These are phyloP conservation scores for Odontomyia ornata DNA, from an alignment of 2,888 invertebrate species.

Conservation along the genomic window DNA sequence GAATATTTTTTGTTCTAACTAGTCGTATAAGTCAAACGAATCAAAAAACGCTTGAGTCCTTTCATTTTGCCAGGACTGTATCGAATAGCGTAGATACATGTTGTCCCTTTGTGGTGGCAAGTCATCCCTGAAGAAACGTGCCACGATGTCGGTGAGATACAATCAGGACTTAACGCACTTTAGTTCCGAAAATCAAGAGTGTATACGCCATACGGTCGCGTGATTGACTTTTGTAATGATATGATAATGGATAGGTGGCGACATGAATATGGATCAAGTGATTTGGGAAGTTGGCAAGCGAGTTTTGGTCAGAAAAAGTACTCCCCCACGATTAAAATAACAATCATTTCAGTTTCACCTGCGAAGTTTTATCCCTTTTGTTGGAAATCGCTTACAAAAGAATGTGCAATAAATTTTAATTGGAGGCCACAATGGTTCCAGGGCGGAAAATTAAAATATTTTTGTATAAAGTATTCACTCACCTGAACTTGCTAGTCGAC, in stretches of 20 bases:
- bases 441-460: too few relatives aligned
- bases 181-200: conserved; percentile 48
- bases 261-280: conserved; percentile 38
- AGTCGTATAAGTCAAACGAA: background rate
- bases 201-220: conserved; percentile 36
- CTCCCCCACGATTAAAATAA: conserved; percentile 24
- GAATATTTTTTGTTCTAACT: background rate
- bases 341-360: conserved; percentile 45
- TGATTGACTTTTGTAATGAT: conserved; percentile 50
- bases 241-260: conserved; percentile 45
- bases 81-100: background rate
- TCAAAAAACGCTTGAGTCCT: background rate
- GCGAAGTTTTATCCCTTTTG: conserved; percentile 3
- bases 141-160: conserved; percentile 49
- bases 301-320: background rate
- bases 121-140: conserved; percentile 39
- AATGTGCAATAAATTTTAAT: conserved; percentile 28
- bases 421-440: background rate
- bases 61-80: background rate
- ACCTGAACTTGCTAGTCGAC: conserved; percentile 95
- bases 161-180: conserved; percentile 55
- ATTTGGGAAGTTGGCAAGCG: conserved; percentile 10
- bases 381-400: background rate
- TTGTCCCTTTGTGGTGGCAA: conserved; percentile 11
- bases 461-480: conserved; percentile 59